A percentile compares a stretch with the other conserved stretches of the same genome.
phyloP scores from a whole-genome alignment of 1,140 invertebrate species.

The Pomacea maculata region DNA sequence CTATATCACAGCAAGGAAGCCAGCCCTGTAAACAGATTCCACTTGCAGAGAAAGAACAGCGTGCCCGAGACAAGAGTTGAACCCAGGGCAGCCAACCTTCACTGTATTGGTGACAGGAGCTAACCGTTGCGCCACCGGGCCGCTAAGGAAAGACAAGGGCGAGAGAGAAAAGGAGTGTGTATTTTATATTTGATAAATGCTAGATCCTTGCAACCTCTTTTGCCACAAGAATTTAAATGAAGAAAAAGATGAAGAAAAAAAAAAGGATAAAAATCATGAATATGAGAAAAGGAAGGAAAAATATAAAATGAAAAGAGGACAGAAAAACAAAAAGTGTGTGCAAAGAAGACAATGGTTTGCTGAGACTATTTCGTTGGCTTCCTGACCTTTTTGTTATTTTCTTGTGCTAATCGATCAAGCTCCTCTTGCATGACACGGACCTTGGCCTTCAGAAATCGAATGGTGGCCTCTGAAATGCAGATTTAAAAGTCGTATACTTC shows the following conservation, averaged over 20 bases:
- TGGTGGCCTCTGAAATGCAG: conserved; percentile 58
- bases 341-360: not conserved
- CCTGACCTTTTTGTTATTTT: conserved; percentile 58
- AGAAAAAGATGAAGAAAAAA: not conserved
- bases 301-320: not conserved
- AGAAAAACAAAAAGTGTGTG: not conserved
- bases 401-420: conserved; percentile 54
- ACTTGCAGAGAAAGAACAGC: too few species aligned
- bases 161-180: not conserved
- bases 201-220: too few species aligned
- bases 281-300: not conserved
- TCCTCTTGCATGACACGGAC: conserved; percentile 64
- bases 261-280: not conserved
- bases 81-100: too few species aligned
- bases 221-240: not conserved
- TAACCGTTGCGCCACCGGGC: too few species aligned
- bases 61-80: too few species aligned
- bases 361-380: not conserved
- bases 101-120: too few species aligned
- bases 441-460: conserved; percentile 64
- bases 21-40: too few species aligned
- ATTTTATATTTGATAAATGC: too few species aligned
- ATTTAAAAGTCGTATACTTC: not conserved
- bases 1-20: too few species aligned
- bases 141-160: not conserved